These are phyloP conservation scores for Condylostylus longicornis DNA, from an alignment of 1,140 invertebrate genomes.

Conservation along the genomic window DNA sequence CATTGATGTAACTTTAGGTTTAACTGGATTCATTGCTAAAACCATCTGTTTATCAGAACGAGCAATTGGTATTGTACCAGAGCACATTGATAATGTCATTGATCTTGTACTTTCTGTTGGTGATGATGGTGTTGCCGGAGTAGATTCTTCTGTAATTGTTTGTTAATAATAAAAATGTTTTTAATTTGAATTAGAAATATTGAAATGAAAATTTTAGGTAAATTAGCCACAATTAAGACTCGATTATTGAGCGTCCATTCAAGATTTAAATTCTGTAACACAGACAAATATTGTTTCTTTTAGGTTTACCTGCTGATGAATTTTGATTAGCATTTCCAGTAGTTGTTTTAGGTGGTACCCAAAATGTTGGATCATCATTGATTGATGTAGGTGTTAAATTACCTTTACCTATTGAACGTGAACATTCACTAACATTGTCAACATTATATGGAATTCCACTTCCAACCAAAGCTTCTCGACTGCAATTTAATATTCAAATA, in stretches of 20 bases:
- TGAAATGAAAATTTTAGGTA: too few relatives aligned
- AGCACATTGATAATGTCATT: constrained; percentile 25
- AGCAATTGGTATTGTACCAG: constrained; percentile 31
- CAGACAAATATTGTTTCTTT: neutral
- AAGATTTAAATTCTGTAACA: neutral
- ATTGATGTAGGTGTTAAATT: constrained; percentile 28
- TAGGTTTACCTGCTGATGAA: constrained; percentile 5
- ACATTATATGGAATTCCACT: constrained; percentile 26
- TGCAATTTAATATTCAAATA: constrained; percentile 9
- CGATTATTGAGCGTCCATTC: constrained; percentile 14
- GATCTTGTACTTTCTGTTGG: constrained; percentile 30
- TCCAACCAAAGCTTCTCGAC: constrained; percentile 32
- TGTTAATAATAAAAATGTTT: constrained; percentile 5
- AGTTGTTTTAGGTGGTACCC: constrained; percentile 29
- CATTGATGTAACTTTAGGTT: constrained; percentile 34
- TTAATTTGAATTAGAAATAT: too few relatives aligned
- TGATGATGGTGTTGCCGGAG: constrained; percentile 33
- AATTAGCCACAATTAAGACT: constrained; percentile 15
- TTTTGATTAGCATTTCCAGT: constrained; percentile 8
- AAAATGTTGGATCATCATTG: constrained; percentile 31
- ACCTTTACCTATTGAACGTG: constrained; percentile 20
- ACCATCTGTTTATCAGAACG: constrained; percentile 39
- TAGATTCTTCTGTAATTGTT: constrained; percentile 32
- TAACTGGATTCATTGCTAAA: constrained; percentile 31
- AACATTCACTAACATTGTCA: constrained; percentile 27